Evolutionary conservation across 2,113 vertebrate species (phyloP), one percentile per base, ranked within the genome.

Genomic region (Oreochromis niloticus): DNA sequence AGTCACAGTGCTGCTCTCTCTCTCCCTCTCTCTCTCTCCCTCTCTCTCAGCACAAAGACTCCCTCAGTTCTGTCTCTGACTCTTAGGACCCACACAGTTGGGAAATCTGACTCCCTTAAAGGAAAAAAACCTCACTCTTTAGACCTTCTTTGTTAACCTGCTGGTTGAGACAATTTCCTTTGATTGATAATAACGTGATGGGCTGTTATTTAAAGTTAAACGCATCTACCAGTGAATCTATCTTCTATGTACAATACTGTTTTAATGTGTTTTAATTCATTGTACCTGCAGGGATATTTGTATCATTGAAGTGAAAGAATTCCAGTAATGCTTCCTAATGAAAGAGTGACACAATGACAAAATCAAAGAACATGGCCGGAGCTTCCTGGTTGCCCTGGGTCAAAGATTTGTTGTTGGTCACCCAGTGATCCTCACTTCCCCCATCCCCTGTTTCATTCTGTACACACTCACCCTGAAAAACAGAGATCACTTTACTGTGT

Each of bases 21-120:
- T 80, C 85, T n/a, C 91, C 16, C 82, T 8, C 66, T 6, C 73
- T 55, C 88, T 48, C 22, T 22, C 91, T 10, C 86, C 59, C 92
- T 30, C 89, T 84, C 86, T 83, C 82, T 24, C 88, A 81, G 92
- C 66, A 95, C 95, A 96, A 95, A 96, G 94, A 56, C 92, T 84
- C 84, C 83, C 92, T 94, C 93, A 95, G 95, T 95, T 92, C 75
- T 13, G 87, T 89, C 83, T 27, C 86, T 90, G 85, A 92, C 91
- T 93, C 86, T 85, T 82, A 86, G 86, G 85, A 68, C 88, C 86
- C 89, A 90, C 87, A 3, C 39, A 92, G 87, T 91, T 85, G 61
- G 83, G 95, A 95, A 96, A 96, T 93, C 71, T 90, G 94, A 95
- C 88, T 94, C 94, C 85, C 80, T 83, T 48, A 30, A 59, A 87